phyloP scores from a whole-genome alignment of 2,113 vertebrate genomes.

The Odontesthes bonariensis region DNA sequence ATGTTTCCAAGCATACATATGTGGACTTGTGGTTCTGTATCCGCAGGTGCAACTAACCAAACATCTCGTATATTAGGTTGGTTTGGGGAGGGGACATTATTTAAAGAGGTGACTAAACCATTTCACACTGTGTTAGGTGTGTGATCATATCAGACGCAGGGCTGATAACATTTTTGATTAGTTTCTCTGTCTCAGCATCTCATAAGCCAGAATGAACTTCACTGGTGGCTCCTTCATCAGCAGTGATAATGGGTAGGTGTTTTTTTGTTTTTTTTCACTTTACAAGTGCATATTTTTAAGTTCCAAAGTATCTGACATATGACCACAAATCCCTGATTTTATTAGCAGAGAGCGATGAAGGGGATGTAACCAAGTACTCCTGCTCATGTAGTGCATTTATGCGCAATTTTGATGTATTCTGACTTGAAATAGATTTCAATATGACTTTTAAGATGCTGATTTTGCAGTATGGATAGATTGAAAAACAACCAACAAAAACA shows the following conservation, averaged over 20 bases:
- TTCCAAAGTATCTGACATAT: background rate
- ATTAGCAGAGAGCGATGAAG: too few species aligned
- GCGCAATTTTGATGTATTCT: background rate
- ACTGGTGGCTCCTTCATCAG: background rate
- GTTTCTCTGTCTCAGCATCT: background rate
- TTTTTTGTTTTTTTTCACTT: background rate
- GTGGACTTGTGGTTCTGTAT: conserved; percentile 40
- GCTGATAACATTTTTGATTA: background rate
- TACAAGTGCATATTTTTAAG: background rate
- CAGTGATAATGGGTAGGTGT: conserved; percentile 26
- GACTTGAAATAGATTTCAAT: too few species aligned
- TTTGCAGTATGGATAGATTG: too few species aligned
- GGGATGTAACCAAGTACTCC: too few species aligned
- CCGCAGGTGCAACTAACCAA: background rate
- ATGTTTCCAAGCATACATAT: conserved; percentile 1
- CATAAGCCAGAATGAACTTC: conserved; percentile 17
- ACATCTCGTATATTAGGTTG: background rate
- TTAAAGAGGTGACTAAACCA: background rate
- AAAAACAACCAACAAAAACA: too few species aligned
- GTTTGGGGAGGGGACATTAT: background rate
- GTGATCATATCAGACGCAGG: background rate
- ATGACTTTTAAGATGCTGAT: too few species aligned
- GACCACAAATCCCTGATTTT: background rate
- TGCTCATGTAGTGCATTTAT: background rate
- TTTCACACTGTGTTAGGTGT: background rate